Conservation (phyloP, 2,888 invertebrate genomes). For the Mesorhabditis sp. region DNA sequence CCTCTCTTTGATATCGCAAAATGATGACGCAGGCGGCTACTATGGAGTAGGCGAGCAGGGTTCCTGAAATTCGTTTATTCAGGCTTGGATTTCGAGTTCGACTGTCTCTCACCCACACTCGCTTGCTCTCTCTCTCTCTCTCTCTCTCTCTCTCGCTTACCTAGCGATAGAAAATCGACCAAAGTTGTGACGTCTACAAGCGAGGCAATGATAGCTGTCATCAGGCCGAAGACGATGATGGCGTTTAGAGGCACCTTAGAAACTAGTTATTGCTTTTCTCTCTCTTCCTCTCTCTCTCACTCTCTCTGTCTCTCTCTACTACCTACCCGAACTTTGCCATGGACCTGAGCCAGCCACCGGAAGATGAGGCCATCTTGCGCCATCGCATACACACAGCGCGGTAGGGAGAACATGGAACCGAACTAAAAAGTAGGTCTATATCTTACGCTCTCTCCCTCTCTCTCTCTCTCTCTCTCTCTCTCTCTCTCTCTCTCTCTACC, state of each 20-base stretch:
- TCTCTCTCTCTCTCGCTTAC: background rate
- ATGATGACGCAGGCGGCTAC: constrained; percentile 16
- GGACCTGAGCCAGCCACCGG: constrained; percentile 57
- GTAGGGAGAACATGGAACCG: constrained; percentile 72
- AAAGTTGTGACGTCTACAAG: constrained; percentile 56
- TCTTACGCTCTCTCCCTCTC: background rate
- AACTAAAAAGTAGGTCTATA: background rate
- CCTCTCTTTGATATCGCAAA: constrained; percentile 7
- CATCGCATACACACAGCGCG: constrained; percentile 67
- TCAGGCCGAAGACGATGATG: constrained; percentile 30
- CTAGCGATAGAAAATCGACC: constrained; percentile 28
- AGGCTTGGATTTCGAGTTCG: too few relatives aligned
- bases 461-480: background rate
- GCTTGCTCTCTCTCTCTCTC: background rate
- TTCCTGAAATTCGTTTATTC: constrained; percentile 9
- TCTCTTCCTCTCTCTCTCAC: background rate
- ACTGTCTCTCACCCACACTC: too few relatives aligned
- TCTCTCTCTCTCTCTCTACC: background rate
- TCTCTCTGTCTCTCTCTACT: background rate
- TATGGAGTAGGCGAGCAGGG: constrained; percentile 34
- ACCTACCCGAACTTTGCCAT: constrained; percentile 27
- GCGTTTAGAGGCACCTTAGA: constrained; percentile 38
- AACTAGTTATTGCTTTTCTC: background rate
- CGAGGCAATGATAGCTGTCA: constrained; percentile 40
- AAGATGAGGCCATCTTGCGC: constrained; percentile 65